Conservation (phyloP, 2,113 vertebrate genomes). For the Chamaetylas fuelleborni region DNA sequence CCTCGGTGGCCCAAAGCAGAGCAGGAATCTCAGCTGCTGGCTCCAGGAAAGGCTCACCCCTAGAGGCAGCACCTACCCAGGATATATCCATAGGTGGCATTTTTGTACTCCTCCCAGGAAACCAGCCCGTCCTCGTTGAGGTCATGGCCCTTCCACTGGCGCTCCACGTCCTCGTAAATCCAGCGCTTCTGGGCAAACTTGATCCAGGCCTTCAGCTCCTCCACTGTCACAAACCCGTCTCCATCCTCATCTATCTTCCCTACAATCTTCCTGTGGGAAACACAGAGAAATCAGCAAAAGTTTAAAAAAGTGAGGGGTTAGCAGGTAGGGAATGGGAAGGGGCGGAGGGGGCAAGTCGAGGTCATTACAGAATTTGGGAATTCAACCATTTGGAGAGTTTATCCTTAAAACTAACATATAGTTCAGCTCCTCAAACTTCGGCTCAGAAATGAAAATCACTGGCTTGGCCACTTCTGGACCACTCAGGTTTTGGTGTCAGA, state of each 20-base stretch:
- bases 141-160: conserved; percentile 97
- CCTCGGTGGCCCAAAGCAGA: not conserved
- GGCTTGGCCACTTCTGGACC: not conserved
- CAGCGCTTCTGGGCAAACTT: conserved; percentile 95
- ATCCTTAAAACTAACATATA: fast-evolving
- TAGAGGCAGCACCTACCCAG: conserved; percentile 78
- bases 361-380: not conserved
- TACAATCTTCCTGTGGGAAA: conserved; percentile 87
- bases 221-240: conserved; percentile 90
- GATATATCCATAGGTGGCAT: conserved; percentile 95
- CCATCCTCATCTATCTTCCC: conserved; percentile 92
- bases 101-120: conserved; percentile 97
- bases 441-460: not conserved
- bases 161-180: conserved; percentile 95
- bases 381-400: not conserved
- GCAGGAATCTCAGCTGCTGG: conserved; percentile 60
- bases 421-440: not conserved
- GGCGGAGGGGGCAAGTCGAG: not conserved
- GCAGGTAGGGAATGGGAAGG: not conserved
- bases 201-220: conserved; percentile 95
- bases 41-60: conserved; percentile 8
- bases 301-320: not conserved
- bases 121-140: conserved; percentile 88
- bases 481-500: not conserved
- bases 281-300: conserved; percentile 61